phyloP scores from a whole-genome alignment of 2,888 invertebrate genomes.

The Hesperia comma region DNA sequence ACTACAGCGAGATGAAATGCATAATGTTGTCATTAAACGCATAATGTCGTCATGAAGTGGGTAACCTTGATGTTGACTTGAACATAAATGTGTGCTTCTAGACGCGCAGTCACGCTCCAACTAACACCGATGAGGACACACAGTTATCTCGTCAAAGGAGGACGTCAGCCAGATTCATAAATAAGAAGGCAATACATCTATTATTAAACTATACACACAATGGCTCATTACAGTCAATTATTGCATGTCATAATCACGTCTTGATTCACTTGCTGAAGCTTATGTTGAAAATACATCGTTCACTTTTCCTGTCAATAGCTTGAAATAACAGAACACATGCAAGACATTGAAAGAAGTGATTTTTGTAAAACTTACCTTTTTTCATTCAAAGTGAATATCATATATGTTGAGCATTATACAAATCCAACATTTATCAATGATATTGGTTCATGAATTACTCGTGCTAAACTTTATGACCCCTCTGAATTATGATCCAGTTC shows the following conservation, averaged over 20 bases:
- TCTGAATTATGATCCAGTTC: no score
- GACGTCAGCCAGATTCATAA: constrained; percentile 73
- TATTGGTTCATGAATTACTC: neutral
- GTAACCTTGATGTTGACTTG: constrained; percentile 13
- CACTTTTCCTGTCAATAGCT: neutral
- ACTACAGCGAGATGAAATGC: neutral
- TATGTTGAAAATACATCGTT: neutral
- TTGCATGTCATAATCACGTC: neutral
- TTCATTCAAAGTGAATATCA: no score
- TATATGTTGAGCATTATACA: no score
- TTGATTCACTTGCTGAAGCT: neutral
- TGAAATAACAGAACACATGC: no score
- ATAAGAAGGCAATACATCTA: constrained; percentile 58
- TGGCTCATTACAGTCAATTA: neutral
- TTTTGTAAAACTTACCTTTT: no score
- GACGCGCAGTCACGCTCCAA: constrained; percentile 59
- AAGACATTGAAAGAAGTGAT: no score
- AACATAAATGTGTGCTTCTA: constrained; percentile 41
- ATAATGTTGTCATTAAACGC: neutral
- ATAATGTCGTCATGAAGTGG: neutral
- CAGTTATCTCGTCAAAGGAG: constrained; percentile 69
- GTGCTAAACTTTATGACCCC: no score
- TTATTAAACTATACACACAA: neutral
- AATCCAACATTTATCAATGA: no score
- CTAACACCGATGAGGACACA: constrained; percentile 74